These are phyloP conservation scores for Apocrypta bakeri DNA, from an alignment of 1,140 invertebrate genomes.

Conservation along the genomic window DNA sequence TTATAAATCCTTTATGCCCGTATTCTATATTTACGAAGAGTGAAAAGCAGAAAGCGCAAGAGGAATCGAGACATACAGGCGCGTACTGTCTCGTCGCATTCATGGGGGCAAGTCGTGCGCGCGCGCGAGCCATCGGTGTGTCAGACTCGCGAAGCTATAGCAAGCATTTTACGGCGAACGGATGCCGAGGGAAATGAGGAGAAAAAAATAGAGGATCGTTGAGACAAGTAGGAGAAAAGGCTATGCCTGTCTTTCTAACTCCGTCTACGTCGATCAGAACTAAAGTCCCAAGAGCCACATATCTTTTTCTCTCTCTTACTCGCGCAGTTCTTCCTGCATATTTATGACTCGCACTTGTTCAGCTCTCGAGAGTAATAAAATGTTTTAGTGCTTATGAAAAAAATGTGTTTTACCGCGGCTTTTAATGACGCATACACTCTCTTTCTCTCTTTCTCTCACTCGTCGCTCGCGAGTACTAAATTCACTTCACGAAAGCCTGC, in stretches of 20 bases:
- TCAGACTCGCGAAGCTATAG: not conserved
- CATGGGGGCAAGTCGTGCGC: not conserved
- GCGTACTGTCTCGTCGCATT: not conserved
- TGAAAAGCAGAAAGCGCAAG: not conserved
- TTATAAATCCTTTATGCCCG: not conserved
- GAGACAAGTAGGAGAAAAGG: not conserved
- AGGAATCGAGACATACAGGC: not conserved
- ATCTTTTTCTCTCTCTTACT: not conserved
- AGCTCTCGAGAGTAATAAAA: not conserved
- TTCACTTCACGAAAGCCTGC: not conserved
- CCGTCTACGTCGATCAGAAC: not conserved
- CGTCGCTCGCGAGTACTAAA: not conserved
- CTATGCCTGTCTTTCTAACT: not conserved
- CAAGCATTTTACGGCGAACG: not conserved
- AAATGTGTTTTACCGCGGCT: not conserved
- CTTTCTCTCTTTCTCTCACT: too few species aligned
- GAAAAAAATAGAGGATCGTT: conserved; percentile 10
- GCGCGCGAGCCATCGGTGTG: not conserved
- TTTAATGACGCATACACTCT: not conserved
- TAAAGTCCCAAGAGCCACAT: not conserved
- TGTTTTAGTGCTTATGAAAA: not conserved
- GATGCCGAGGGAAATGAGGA: conserved; percentile 11
- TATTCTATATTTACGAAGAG: not conserved
- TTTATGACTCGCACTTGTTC: conserved; percentile 1
- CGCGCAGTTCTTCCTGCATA: not conserved